Conservation (phyloP, 2,113 vertebrate genomes). For the Daphoenositta chrysoptera region DNA sequence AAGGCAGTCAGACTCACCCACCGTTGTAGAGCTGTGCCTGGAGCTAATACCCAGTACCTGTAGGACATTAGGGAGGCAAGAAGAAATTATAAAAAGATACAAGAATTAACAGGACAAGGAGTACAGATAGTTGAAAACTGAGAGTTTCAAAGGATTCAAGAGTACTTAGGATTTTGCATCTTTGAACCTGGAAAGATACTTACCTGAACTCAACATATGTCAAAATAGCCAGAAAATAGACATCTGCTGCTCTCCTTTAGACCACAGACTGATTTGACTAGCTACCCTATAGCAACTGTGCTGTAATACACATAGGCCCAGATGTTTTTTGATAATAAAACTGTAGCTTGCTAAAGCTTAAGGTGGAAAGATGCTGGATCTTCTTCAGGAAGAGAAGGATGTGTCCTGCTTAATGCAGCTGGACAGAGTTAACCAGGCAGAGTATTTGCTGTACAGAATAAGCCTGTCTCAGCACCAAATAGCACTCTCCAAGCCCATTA, state of each 20-base stretch:
- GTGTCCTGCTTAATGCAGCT: background rate
- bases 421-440: background rate
- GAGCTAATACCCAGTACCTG: background rate
- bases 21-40: background rate
- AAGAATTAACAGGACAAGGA: background rate
- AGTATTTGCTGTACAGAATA: background rate
- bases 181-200: background rate
- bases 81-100: background rate
- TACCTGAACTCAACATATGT: background rate
- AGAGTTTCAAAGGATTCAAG: background rate
- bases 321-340: background rate
- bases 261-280: background rate
- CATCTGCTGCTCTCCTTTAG: background rate
- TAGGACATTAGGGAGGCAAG: rapidly evolving
- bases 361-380: background rate
- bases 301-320: background rate
- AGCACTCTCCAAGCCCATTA: background rate
- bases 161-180: background rate
- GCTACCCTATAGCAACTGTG: background rate
- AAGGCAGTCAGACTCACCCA: background rate
- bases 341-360: background rate
- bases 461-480: background rate
- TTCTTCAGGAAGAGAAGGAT: background rate
- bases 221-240: background rate
- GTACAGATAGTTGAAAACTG: background rate